These are phyloP conservation scores for Deladenus siricidicola DNA, from an alignment of 2,888 invertebrate genomes.

Conservation along the genomic window DNA sequence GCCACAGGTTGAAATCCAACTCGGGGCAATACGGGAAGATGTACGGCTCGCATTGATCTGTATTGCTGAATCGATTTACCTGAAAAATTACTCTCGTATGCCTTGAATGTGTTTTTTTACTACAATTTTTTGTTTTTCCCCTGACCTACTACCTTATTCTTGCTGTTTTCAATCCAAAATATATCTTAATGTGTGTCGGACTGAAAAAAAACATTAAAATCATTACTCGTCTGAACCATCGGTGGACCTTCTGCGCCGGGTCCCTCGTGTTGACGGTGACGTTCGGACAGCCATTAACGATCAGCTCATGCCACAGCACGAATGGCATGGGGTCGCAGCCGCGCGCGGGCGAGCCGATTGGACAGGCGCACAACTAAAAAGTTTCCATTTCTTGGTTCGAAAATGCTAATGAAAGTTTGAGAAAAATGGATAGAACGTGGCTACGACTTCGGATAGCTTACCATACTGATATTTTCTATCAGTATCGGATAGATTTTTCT, in stretches of 20 bases:
- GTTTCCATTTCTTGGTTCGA: too few relatives aligned
- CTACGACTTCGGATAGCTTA: too few relatives aligned
- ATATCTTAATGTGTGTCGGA: background rate
- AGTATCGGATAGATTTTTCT: too few relatives aligned
- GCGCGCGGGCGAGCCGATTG: constrained; percentile 52
- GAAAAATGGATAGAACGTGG: too few relatives aligned
- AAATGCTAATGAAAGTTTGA: too few relatives aligned
- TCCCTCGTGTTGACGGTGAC: constrained; percentile 49
- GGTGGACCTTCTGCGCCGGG: constrained; percentile 52
- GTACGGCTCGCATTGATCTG: constrained; percentile 52
- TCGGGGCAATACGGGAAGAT: constrained; percentile 53
- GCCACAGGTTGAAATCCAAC: constrained; percentile 53
- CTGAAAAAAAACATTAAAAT: background rate
- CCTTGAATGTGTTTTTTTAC: background rate
- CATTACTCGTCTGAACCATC: constrained; percentile 51
- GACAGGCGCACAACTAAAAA: constrained; percentile 50
- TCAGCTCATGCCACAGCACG: constrained; percentile 53
- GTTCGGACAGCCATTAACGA: constrained; percentile 52
- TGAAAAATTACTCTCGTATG: constrained; percentile 13
- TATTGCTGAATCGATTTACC: constrained; percentile 52
- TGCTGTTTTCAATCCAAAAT: background rate
- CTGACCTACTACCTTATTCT: too few relatives aligned
- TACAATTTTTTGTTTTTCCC: background rate
- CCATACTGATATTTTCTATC: too few relatives aligned
- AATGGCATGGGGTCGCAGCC: constrained; percentile 44